A percentile compares a stretch with the other conserved stretches of the same genome.
Evolutionary conservation across 1,140 invertebrate species (phyloP).

Genomic region (Drosophila pachea): DNA sequence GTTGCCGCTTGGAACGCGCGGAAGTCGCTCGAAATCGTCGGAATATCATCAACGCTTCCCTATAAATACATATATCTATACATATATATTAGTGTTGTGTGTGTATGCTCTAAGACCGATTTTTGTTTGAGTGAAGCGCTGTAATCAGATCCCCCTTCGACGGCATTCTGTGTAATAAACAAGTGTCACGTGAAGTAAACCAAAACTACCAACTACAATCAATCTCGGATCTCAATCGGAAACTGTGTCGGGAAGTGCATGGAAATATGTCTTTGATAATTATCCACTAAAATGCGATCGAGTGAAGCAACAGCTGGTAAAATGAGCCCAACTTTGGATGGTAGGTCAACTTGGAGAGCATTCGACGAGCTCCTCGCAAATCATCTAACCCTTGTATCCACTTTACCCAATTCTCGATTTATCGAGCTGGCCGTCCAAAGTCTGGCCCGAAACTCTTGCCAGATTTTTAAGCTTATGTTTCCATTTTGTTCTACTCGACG

Average conservation of each 20-base stretch:
- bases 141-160: conserved; percentile 58
- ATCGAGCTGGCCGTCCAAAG: neutral
- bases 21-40: conserved; percentile 46
- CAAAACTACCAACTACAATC: conserved; percentile 2
- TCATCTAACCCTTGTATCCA: too few relatives aligned
- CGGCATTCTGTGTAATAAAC: conserved; percentile 27
- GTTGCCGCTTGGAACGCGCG: conserved; percentile 56
- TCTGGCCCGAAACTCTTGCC: neutral
- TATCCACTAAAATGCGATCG: conserved; percentile 3
- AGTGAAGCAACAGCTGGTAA: conserved; percentile 8
- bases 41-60: conserved; percentile 7
- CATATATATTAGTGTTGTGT: too few relatives aligned
- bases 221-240: neutral
- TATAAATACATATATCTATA: neutral
- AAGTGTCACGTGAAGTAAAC: conserved; percentile 40
- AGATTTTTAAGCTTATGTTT: conserved; percentile 8
- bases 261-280: conserved; percentile 5
- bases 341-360: conserved; percentile 25
- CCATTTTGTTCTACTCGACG: conserved; percentile 37
- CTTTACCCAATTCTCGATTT: too few relatives aligned
- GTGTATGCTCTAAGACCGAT: conserved; percentile 7
- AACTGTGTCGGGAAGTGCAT: neutral
- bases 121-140: conserved; percentile 53
- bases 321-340: conserved; percentile 39
- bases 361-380: neutral